These are phyloP conservation scores for Creontiades dilutus DNA, from an alignment of 2,888 invertebrate genomes.

Conservation along the genomic window DNA sequence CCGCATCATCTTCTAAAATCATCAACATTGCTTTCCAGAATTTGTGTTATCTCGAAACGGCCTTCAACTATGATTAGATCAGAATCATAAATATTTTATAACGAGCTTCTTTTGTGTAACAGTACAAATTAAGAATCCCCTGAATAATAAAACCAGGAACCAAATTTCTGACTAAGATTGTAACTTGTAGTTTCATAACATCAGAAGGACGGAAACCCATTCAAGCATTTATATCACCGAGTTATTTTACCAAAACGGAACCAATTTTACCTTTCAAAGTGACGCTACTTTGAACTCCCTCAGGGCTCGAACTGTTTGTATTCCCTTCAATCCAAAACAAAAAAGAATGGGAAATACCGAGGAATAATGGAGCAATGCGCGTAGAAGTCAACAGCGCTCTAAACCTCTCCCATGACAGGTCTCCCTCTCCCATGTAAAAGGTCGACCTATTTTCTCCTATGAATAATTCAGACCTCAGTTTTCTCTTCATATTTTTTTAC, in stretches of 20 bases:
- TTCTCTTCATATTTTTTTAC: slow-evolving; percentile 25
- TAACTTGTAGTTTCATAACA: not conserved
- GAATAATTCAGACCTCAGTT: slow-evolving; percentile 45
- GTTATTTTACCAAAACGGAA: not conserved
- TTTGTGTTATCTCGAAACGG: too few relatives aligned
- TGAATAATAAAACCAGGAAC: not conserved
- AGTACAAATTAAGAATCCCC: not conserved
- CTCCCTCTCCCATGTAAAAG: not conserved
- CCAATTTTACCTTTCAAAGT: not conserved
- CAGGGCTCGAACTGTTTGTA: not conserved
- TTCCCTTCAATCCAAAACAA: not conserved
- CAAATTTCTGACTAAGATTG: not conserved
- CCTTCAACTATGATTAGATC: not conserved
- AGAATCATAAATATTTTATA: not conserved
- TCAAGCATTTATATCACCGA: not conserved
- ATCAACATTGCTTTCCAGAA: not conserved
- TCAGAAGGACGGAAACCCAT: not conserved
- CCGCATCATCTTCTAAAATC: not conserved
- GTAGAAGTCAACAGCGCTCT: slow-evolving; percentile 11
- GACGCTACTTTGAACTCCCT: too few relatives aligned
- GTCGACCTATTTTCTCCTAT: slow-evolving; percentile 56
- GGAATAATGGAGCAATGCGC: slow-evolving; percentile 1
- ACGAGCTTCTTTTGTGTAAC: not conserved
- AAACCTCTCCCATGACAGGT: slow-evolving; percentile 14
- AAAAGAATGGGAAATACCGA: not conserved